Base-by-base conservation (phyloP, 1,140 invertebrate species). In the Daktulosphaira vitifoliae region DNA sequence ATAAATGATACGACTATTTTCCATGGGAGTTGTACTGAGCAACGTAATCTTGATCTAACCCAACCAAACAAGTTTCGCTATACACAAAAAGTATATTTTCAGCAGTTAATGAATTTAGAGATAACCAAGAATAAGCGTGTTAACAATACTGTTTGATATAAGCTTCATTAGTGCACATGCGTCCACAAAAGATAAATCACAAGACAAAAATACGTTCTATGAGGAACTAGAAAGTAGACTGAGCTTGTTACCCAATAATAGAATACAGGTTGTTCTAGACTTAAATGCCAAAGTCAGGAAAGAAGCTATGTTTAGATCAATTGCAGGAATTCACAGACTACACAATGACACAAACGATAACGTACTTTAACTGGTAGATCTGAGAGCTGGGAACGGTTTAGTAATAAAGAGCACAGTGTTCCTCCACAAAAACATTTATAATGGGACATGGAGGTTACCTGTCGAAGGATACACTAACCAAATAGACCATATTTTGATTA, bases 301-400 rank as follows among this genome's bases (percentile, higher is more conserved):
- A 62, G 68, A 69, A 52, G 18, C 23, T 7, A 54, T 26, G 6
- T 67, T 42, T 53, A 64, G 13, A 15, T 13, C 13, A 56, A 67
- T 64, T 29, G 67, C 74, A 69, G n/a, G 74, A 68, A 62, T 76
- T 50, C 39, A 76, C 65, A 51, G 73, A 70, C 50, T 68, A 68
- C 68, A 76, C 67, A 16, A 52, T n/a, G 16, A 18, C 13, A 50
- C 62, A 18, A 68, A 69, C 50, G 68, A 68, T 16, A 70, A 70
- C 54, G 69, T 66, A 20, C 11, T 65, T 33, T 49, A 66, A 49
- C 52, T 70, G 9, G 38, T 68, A 23, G 62, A 67, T 16, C 59
- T 73, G 38, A 66, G 65, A 22, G 20, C 16, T 18, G n/a, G 42
- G 42, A 44, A 44, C 20, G 42, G 42, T 11, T 44, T 44, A 44